Percentiles rank a stretch among this genome's conserved stretches.
These are phyloP conservation scores for Mustela nigripes DNA, from an alignment of 2,113 vertebrate genomes.

Conservation along the genomic window DNA sequence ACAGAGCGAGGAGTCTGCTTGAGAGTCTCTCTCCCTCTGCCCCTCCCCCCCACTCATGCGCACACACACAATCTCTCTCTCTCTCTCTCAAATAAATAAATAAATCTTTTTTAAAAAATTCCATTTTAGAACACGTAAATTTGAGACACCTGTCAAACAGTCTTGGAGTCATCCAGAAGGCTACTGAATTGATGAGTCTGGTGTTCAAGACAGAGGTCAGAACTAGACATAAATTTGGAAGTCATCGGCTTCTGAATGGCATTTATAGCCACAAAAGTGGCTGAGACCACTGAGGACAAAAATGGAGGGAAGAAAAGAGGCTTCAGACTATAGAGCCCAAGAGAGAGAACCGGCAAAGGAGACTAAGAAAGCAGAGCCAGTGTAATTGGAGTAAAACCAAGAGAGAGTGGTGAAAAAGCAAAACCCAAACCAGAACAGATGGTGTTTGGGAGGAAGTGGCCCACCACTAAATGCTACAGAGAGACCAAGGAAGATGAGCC, in stretches of 20 bases:
- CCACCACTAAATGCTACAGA: neutral
- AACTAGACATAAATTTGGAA: neutral
- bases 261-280: neutral
- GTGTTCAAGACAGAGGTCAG: neutral
- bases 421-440: neutral
- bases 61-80: neutral
- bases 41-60: neutral
- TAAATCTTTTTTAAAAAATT: neutral
- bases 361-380: accelerated
- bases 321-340: neutral
- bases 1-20: neutral
- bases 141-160: neutral
- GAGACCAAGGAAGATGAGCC: neutral
- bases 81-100: neutral
- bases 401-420: too few relatives aligned
- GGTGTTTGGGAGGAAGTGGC: neutral
- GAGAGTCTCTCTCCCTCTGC: neutral
- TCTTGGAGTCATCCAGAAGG: neutral
- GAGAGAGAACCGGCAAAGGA: neutral
- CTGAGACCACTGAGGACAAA: neutral
- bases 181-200: neutral
- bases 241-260: neutral
- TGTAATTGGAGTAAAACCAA: neutral
- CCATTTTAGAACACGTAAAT: neutral
- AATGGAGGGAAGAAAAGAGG: neutral